These are phyloP conservation scores for Sinohyriopsis cumingii DNA, from an alignment of 2,888 invertebrate genomes.

Conservation along the genomic window DNA sequence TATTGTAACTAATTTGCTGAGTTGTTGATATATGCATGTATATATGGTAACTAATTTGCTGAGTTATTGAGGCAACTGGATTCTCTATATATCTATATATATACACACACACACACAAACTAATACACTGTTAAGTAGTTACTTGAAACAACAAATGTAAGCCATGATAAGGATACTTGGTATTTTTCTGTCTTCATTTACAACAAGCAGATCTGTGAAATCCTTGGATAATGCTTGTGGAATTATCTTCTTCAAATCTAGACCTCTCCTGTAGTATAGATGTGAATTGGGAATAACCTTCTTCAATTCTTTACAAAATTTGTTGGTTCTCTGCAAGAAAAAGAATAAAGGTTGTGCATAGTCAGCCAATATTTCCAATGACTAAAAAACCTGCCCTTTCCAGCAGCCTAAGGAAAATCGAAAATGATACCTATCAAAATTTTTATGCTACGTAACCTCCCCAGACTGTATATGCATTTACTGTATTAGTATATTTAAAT, in stretches of 20 bases:
- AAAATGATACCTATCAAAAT: too few relatives aligned
- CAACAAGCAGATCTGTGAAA: constrained; percentile 68
- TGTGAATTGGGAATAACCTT: constrained; percentile 94
- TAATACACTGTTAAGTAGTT: background rate
- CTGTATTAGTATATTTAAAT: too few relatives aligned
- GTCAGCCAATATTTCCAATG: background rate
- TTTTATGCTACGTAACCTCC: too few relatives aligned
- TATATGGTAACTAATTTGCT: too few relatives aligned
- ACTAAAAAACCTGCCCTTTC: background rate
- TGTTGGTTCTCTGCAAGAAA: constrained; percentile 82
- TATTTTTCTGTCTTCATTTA: constrained; percentile 93
- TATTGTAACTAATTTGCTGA: too few relatives aligned
- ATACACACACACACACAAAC: too few relatives aligned
- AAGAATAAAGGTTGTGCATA: constrained; percentile 10
- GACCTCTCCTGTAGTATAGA: constrained; percentile 88
- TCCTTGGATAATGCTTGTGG: constrained; percentile 84
- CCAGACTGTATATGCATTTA: too few relatives aligned
- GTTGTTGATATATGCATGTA: too few relatives aligned
- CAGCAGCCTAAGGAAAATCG: background rate
- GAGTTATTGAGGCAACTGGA: too few relatives aligned
- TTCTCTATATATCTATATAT: too few relatives aligned
- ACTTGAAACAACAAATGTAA: background rate
- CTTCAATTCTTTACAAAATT: constrained; percentile 92
- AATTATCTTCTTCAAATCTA: constrained; percentile 94
- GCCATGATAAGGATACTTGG: constrained; percentile 78